These are phyloP conservation scores for Odobenus rosmarus DNA, from an alignment of 2,113 vertebrate species.

Conservation along the genomic window DNA sequence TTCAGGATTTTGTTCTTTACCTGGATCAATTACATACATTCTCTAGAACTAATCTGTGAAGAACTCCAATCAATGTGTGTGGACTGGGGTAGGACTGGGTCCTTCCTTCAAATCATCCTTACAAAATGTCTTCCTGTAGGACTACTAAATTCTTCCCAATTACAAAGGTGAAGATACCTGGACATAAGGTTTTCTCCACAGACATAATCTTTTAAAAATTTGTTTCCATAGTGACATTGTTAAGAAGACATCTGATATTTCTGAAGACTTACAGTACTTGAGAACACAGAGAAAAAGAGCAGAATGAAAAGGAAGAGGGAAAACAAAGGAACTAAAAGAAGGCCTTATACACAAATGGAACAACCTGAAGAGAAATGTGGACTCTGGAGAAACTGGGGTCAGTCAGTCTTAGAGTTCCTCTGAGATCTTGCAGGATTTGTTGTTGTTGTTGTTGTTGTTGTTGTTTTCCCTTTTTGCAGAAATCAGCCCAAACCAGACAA, in stretches of 20 bases:
- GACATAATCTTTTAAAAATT: slow-evolving; percentile 75
- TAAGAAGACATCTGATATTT: slow-evolving; percentile 71
- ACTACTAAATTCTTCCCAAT: slow-evolving; percentile 73
- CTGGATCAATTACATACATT: slow-evolving; percentile 71
- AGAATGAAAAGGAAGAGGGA: slow-evolving; percentile 61
- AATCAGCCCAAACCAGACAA: slow-evolving; percentile 69
- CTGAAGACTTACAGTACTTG: slow-evolving; percentile 70
- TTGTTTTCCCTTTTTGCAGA: slow-evolving; percentile 49
- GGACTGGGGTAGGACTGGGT: slow-evolving; percentile 14
- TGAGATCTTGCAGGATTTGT: slow-evolving; percentile 71
- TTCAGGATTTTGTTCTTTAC: slow-evolving; percentile 49
- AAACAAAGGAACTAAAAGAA: slow-evolving; percentile 75
- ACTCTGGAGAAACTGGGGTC: slow-evolving; percentile 67
- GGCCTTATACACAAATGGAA: slow-evolving; percentile 70
- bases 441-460: background rate
- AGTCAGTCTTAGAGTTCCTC: slow-evolving; percentile 72
- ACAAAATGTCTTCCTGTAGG: slow-evolving; percentile 76
- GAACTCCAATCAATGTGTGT: slow-evolving; percentile 59
- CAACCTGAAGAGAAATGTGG: slow-evolving; percentile 73
- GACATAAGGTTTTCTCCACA: slow-evolving; percentile 66
- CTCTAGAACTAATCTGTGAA: slow-evolving; percentile 66
- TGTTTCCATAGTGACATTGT: slow-evolving; percentile 85
- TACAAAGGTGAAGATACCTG: slow-evolving; percentile 75
- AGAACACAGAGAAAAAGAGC: slow-evolving; percentile 69
- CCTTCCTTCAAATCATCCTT: slow-evolving; percentile 51